These are phyloP conservation scores for Notothenia rossii DNA, from an alignment of 2,113 vertebrate species.

Conservation along the genomic window DNA sequence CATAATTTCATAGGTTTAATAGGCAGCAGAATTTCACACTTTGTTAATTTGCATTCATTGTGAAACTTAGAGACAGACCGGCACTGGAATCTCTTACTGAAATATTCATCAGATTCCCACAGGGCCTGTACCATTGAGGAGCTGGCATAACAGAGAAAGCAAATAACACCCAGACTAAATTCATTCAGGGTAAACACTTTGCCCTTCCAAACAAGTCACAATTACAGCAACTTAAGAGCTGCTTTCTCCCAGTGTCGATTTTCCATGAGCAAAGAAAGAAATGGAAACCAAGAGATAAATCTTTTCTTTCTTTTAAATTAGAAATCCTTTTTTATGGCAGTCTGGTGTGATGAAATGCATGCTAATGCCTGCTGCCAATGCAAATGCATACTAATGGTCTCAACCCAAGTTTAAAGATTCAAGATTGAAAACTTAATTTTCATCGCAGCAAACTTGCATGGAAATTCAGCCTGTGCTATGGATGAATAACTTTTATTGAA, in stretches of 20 bases:
- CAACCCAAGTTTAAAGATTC: constrained; percentile 30
- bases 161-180: constrained; percentile 62
- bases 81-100: constrained; percentile 56
- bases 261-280: not conserved
- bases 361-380: constrained; percentile 54
- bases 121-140: constrained; percentile 60
- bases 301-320: constrained; percentile 56
- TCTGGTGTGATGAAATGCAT: constrained; percentile 43
- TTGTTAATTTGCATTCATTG: constrained; percentile 75
- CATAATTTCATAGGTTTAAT: constrained; percentile 33
- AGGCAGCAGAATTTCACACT: constrained; percentile 59
- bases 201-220: constrained; percentile 69
- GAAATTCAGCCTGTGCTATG: constrained; percentile 3
- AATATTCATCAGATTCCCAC: constrained; percentile 71
- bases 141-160: constrained; percentile 52
- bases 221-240: constrained; percentile 59
- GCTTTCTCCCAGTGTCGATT: constrained; percentile 24
- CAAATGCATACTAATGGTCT: constrained; percentile 61
- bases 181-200: constrained; percentile 71
- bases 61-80: constrained; percentile 55
- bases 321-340: constrained; percentile 50
- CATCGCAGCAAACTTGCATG: constrained; percentile 9
- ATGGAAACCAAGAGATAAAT: not conserved
- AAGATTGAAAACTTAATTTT: constrained; percentile 43
- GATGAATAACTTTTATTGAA: not conserved